These are phyloP conservation scores for Aproaerema taeniolella DNA, from an alignment of 2,888 invertebrate genomes.

Conservation along the genomic window DNA sequence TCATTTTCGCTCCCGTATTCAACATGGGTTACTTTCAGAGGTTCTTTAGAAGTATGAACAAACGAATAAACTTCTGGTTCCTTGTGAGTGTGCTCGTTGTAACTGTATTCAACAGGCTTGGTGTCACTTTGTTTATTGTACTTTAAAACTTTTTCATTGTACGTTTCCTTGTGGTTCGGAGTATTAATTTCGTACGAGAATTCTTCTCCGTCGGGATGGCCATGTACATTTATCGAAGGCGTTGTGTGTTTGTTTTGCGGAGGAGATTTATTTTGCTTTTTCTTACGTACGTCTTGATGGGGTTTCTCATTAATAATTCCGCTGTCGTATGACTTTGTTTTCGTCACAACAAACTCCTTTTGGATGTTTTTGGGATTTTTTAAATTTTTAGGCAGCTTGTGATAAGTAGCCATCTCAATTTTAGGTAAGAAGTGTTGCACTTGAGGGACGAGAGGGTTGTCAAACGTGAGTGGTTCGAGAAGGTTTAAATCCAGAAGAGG, in stretches of 20 bases:
- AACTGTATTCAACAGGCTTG: conserved; percentile 48
- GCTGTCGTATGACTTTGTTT: conserved; percentile 47
- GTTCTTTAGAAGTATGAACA: conserved; percentile 35
- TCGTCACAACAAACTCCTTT: conserved; percentile 44
- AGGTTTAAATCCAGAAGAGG: conserved; percentile 59
- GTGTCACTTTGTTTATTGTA: conserved; percentile 57
- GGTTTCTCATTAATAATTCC: conserved; percentile 35
- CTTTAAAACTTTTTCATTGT: conserved; percentile 52
- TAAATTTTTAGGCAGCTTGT: conserved; percentile 41
- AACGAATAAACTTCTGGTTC: conserved; percentile 55
- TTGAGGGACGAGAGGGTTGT: conserved; percentile 66
- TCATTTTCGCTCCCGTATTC: conserved; percentile 39
- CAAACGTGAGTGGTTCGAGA: conserved; percentile 62
- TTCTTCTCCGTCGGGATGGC: conserved; percentile 41
- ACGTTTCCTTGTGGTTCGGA: conserved; percentile 59
- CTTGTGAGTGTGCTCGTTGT: conserved; percentile 43
- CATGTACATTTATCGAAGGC: conserved; percentile 36
- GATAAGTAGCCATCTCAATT: conserved; percentile 51
- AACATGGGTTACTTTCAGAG: conserved; percentile 39
- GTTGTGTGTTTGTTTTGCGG: conserved; percentile 35
- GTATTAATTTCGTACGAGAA: conserved; percentile 56
- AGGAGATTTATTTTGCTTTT: conserved; percentile 38
- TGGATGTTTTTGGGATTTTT: conserved; percentile 42
- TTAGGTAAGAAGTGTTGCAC: conserved; percentile 66
- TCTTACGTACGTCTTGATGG: conserved; percentile 32